Evolutionary conservation across 2,888 invertebrate species (phyloP), one percentile per base, ranked within the genome.

Genomic region (Plebejus melissa): DNA sequence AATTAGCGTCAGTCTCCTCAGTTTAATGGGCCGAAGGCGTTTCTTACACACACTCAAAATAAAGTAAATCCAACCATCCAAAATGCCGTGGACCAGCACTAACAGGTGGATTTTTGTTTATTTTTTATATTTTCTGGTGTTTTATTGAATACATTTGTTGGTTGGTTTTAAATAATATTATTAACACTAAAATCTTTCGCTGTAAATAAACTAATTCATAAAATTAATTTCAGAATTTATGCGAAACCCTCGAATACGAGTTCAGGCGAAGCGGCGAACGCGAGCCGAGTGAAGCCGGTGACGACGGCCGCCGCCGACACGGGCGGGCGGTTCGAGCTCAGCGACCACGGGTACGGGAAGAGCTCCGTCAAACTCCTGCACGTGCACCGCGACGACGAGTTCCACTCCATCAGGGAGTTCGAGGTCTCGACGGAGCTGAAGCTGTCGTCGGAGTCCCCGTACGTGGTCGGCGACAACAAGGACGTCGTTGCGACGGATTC

Each of bases 401-500:
- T 94, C 78, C 97, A 97, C 84, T 94, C 94, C 79, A 96, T 97
- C 79, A 94, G 96, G 78, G 97, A 97, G 84, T 95, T 96, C 82
- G 97, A 97, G 89, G 96, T 93, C 76, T 90, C 94, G 82, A 96
- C 96, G 0, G 95, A 96, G 80, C 90, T 97, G 72, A 96, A 96
- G 80, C 89, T 97, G 75, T 94, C 94, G 77, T 95, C 95, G 3
- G 95, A 96, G 83, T 95, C 95, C 79, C 97, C 97, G 79, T 97
- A 96, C 86, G 88, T 96, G 0, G 84, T 94, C 79, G 96, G 96
- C n/a, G 96, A 97, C 87, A 97, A 97, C 84, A 94, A 95, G 74
- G 96, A 96, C 83, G 96, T 97, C 77, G 96, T 97, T 28, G 97
- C 97, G 13, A 97, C 97, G 0, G 97, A 97, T 83, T 96, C 97